These are phyloP conservation scores for Cantharis rustica DNA, from an alignment of 2,888 invertebrate genomes.

Conservation along the genomic window DNA sequence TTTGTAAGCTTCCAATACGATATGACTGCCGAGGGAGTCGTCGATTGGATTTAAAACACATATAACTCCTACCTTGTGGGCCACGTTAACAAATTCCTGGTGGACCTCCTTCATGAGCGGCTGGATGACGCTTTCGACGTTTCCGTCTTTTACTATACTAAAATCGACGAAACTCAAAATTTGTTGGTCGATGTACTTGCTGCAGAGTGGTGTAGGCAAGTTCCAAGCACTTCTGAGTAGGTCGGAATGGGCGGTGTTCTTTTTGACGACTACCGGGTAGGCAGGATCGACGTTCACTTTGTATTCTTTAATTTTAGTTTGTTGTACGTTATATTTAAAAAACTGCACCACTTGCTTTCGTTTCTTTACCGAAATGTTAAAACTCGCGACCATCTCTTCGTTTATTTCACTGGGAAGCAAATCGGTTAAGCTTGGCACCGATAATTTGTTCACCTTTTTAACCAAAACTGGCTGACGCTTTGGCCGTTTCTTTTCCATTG, in stretches of 20 bases:
- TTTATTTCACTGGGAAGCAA: not conserved
- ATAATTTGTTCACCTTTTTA: not conserved
- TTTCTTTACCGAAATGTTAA: not conserved
- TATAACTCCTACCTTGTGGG: constrained; percentile 68
- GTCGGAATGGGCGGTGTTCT: constrained; percentile 52
- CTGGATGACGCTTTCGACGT: constrained; percentile 61
- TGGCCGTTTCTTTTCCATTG: not conserved
- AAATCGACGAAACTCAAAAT: constrained; percentile 62
- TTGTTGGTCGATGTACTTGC: constrained; percentile 64
- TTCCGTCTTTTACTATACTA: constrained; percentile 61
- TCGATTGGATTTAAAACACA: constrained; percentile 65
- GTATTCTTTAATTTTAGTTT: not conserved
- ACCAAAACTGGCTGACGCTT: not conserved
- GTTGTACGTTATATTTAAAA: not conserved
- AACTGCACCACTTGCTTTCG: not conserved
- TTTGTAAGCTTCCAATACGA: constrained; percentile 60
- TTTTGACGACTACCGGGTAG: constrained; percentile 45
- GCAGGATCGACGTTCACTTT: constrained; percentile 40
- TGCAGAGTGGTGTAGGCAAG: constrained; percentile 66
- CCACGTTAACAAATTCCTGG: constrained; percentile 63
- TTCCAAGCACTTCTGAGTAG: constrained; percentile 63
- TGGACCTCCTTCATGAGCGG: constrained; percentile 63
- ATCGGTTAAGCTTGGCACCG: not conserved
- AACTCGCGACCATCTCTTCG: not conserved
- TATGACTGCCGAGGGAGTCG: constrained; percentile 58